Base-by-base conservation (phyloP, 2,113 vertebrate species). In the Oostethus manadensis region DNA sequence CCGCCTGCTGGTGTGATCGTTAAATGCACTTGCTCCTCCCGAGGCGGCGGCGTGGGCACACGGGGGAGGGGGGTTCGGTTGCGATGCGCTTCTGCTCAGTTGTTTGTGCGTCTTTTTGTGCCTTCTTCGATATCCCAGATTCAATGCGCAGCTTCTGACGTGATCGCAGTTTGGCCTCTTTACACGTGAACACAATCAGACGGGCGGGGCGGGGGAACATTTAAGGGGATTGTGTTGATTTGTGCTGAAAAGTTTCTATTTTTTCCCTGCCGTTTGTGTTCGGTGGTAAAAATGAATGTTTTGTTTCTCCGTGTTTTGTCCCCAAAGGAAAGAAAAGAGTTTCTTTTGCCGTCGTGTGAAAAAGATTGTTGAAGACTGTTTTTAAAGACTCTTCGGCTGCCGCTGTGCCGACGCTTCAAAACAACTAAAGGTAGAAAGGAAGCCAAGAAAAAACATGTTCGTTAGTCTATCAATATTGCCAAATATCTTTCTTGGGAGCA, bases 21-120 rank as follows among this genome's bases (percentile, higher is more conserved):
- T 58, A 67, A 75, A 81, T 75, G 76, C 77, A 79, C 80, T 81
- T 78, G 73, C 78, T 82, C 77, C 68, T 73, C 51, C 58, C 56
- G 62, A 61, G 55, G 59, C 56, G 60, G 73, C 66, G 26, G 33
- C 0, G 29, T 35, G 10, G 17, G 44, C 11, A 42, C 11, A 42
- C 11, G 56, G 43, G 20, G 38, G 45, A 9, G 33, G 10, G 46
- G 16, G 56, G 70, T 81, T 83, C 88, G 29, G 51, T 38, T 91
- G 87, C 85, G 71, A 86, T 84, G 87, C 81, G 88, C 89, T 89
- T 89, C 80, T 85, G 86, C 89, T 70, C 71, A 84, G 64, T 78
- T 91, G 83, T 80, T 72, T 81, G 88, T 90, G 85, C 88, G 86
- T 90, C 85, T 88, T 85, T 88, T 84, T 87, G 90, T 91, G 89